Base-by-base conservation (phyloP, 2,113 vertebrate genomes). In the Pantherophis guttatus region DNA sequence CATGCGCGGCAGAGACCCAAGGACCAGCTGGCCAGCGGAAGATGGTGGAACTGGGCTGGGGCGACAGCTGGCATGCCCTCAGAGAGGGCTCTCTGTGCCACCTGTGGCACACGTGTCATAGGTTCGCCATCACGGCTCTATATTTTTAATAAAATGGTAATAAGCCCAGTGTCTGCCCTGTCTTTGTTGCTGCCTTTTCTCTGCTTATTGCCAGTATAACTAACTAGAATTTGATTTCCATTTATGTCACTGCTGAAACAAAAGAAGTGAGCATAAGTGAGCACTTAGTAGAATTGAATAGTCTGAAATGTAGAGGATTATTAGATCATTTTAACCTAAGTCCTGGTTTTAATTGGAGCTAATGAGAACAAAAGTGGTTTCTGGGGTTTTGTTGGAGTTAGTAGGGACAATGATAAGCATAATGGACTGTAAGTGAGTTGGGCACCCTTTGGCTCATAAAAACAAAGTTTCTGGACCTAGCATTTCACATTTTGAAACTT, bases 401-500 rank as follows among this genome's bases (percentile, higher is more conserved):
- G 12, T 7, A 19, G 52, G 52, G 11, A 93, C 44, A 86, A 33
- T 86, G 85, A 85, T 89, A 54, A 58, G 7, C 33, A 57, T 62
- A 53, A 62, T 90, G 39, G 33, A 86, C 54, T 90, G 21, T 59
- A 53, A 6, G n/a, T 90, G 88, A 62, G 59, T 39, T 50, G 44
- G 55, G 75, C 11, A 85, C 17, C 86, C 54, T 75, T 52, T 29
- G 65, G 6, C 93, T 94, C 94, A 54, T 81, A 95, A 91, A 65
- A 94, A 94, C 91, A 94, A 95, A 95, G 92, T 94, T 90, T 94
- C 93, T 91, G 93, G 95, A 95, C 95, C 95, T 93, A 91, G 95
- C 95, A 87, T 92, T 44, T 48, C 95, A 90, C 33, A 87, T 92
- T 93, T 88, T 91, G 86, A 94, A 55, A 57, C 95, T 97, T 96